Evolutionary conservation across 2,113 vertebrate species (phyloP), one percentile per base, ranked within the genome.

Genomic region (Hemibagrus wyckioides): DNA sequence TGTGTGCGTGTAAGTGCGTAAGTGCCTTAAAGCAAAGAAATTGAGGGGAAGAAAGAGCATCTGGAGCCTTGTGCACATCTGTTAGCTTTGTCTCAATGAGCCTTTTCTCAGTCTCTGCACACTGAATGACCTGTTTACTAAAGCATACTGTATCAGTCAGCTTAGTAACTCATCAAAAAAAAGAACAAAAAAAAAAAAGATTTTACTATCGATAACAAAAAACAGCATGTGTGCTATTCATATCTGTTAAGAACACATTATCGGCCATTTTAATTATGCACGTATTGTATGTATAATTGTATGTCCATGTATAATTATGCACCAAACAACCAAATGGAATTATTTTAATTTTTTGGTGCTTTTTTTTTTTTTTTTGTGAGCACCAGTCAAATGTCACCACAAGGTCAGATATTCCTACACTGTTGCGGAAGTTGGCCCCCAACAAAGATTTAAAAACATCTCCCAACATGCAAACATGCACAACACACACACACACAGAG

Each of bases 121-220:
- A 86, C 79, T 88, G 84, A 92, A 92, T 93, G 93, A 91, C 93
- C 93, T 93, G 92, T 91, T 94, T 94, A 88, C 84, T 91, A 89
- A 82, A 92, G 90, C 88, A 91, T 85, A 65, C 54, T 79, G 76
- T 82, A 52, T 85, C 63, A 82, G 44, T 82, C 82, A 77, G 41
- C 61, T 80, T 82, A 28, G 25, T 80, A 57, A 1, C 14, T 50
- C 65, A 17, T 67, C 76, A 59, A 30, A 56, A 48, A 48, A 59
- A 73, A 57, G 30, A 19, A 25, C 52, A 81, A 44, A 71, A 76
- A 48, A 41, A 54, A 14, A 44, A 13, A 84, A 30, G 76, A 69
- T 33, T 48, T 71, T 69, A 15, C 65, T 36, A 36, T 71, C 17
- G 2, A 17, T 3, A 63, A n/a, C 25, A 61, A 28, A 2, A 28